Evolutionary conservation across 2,888 invertebrate species (phyloP), one percentile per base, ranked within the genome.

Genomic region (Germaria angustata): DNA sequence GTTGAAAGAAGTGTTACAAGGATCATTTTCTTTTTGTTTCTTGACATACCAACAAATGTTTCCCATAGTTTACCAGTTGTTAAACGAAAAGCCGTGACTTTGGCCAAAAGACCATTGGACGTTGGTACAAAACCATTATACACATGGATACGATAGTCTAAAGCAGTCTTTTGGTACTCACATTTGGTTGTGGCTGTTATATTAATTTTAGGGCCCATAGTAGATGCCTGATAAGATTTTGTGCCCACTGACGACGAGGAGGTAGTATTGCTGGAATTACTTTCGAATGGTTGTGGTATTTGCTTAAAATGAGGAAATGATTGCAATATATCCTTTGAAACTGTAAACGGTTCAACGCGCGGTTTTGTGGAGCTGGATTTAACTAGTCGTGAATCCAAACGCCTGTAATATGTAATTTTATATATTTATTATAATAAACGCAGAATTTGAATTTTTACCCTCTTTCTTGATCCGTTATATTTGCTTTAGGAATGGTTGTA

Each of bases 41-140:
- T 15, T 24, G 15, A 84, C 84, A 71, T 89, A 94, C 94, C 94
- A 86, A 95, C 91, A 87, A 94, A 95, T 4, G 94, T 94, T 86
- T 95, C 95, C 95, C 95, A 95, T 0, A 94, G 92, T 1, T 93
- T 93, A 80, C 94, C 94, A 92, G n/a, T 92, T 92, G 0, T 92
- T 0, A 91, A 92, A 85, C 92, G 93, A 87, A 93, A 79, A 90
- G 93, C 86, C 91, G 92, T 84, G 92, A 92, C 90, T 93, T 94
- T 86, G 93, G 92, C 86, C 91, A 92, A 88, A 32, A 93, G 91
- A 0, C 94, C 95, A 87, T 93, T 93, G 36, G 93, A 92, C 0
- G 95, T 94, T 85, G 92, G 93, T 84, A 92, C 91, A 0, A 92
- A 86, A 0, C 89, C 89, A 79, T 91, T 91, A 72, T 88, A 88